Evolutionary conservation across 2,888 invertebrate genomes (phyloP), one percentile per base, ranked within the genome.

Genomic region (Tinea semifulvella): DNA sequence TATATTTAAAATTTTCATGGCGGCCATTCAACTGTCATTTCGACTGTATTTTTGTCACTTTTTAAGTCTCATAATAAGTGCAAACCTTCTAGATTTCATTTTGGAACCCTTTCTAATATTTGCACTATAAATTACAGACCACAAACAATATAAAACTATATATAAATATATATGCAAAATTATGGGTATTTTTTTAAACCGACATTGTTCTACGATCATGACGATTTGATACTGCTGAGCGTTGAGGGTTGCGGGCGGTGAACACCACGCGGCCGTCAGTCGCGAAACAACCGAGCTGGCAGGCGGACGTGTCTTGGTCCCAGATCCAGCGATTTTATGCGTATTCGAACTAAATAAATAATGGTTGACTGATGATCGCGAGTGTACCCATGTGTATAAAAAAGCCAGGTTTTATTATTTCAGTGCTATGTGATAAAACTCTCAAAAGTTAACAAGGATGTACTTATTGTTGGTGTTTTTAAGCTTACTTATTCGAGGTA

Each of bases 401-500:
- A 5, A 18, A 36, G 18, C 1, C 8, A 10, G 10, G 11, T 13
- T 11, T 22, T 40, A 22, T 35, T 11, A 14, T 42, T 42, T 28
- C 14, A 27, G 73, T 75, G 72, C 61, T 62, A 67, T 66, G 75
- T 73, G 69, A 69, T 65, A 63, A 60, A 63, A 69, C 63, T 60
- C 60, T 63, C 58, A 59, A 55, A 38, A 59, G 61, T 60, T 61
- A 55, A 59, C 60, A 62, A 76, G 75, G 75, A 79, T 79, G 77
- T 71, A 72, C 66, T 57, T 75, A 62, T 58, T 68, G 60, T 61
- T 74, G 53, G 61, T 61, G 52, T 57, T 74, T 52, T 52, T 76
- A 57, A 67, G 68, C 61, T 66, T 79, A 58, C 64, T 77, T 57
- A 60, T 76, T 54, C 70, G 72, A 74, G 77, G 76, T 76, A 73